Conservation (phyloP, 2,113 vertebrate species). For the pig (Sus scrofa) region DNA sequence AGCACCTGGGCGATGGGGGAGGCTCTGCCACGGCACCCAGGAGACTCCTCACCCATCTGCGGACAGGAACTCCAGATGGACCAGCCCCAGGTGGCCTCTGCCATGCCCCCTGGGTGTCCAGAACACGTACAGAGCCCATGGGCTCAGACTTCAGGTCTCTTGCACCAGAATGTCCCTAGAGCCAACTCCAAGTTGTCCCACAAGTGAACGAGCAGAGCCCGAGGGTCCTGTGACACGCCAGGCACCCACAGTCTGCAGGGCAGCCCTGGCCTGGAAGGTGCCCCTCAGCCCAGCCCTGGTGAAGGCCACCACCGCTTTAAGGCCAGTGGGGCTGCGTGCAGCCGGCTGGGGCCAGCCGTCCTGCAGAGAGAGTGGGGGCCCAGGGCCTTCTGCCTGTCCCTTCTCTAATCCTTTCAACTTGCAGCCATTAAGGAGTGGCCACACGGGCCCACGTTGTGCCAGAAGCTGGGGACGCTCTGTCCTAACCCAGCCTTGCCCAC, state of each 20-base stretch:
- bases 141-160: neutral
- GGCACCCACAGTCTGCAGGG: neutral
- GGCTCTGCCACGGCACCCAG: neutral
- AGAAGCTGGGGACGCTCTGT: neutral
- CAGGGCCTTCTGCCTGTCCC: no score
- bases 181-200: neutral
- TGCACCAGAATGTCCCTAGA: neutral
- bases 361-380: neutral
- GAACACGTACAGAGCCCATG: fast-evolving
- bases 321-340: neutral
- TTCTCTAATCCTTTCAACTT: neutral
- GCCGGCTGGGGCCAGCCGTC: neutral
- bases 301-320: neutral
- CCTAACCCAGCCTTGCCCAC: neutral
- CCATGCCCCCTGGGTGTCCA: neutral
- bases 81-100: neutral
- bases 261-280: neutral
- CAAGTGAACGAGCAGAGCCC: neutral
- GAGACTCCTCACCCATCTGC: neutral
- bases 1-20: no score
- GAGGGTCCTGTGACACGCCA: neutral
- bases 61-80: neutral
- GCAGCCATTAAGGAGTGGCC: neutral
- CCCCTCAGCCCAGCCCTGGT: neutral
- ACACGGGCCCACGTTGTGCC: neutral